A percentile compares a stretch with the other conserved stretches of the same genome.
Conservation (phyloP, 2,113 vertebrate species). For the Psilopsiagon aymara region DNA sequence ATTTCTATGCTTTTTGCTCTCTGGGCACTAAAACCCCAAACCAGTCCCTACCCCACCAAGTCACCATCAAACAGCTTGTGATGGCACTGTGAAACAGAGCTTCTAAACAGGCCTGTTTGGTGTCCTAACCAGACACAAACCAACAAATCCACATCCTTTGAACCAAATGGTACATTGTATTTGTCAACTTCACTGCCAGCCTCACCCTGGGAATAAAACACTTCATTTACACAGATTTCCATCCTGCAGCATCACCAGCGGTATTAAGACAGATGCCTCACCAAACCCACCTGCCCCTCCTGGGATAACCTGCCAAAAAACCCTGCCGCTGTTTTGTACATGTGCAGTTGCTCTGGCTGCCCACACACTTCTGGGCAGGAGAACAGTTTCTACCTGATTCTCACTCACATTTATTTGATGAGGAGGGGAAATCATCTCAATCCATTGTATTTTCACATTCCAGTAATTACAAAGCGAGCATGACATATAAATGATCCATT, state of each 20-base stretch:
- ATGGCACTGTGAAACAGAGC: neutral
- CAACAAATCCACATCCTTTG: neutral
- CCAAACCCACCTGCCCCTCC: neutral
- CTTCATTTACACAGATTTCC: neutral
- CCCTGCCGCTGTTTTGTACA: no score
- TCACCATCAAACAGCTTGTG: neutral
- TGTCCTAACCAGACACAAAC: neutral
- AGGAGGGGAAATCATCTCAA: conserved; percentile 62
- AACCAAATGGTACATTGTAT: neutral
- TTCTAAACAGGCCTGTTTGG: neutral
- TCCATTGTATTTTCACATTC: conserved; percentile 71
- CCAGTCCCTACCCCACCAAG: neutral
- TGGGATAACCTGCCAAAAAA: neutral
- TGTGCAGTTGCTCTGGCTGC: neutral
- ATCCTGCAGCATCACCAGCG: neutral
- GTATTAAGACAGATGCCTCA: neutral
- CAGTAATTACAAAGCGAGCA: conserved; percentile 79
- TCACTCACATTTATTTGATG: conserved; percentile 43
- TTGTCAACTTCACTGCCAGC: neutral
- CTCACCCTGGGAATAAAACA: neutral
- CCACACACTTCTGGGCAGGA: neutral
- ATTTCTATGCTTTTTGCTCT: neutral
- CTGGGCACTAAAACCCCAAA: neutral
- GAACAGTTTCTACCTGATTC: neutral
- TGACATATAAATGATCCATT: conserved; percentile 81